Conservation (phyloP, 2,113 vertebrate species). For the Dendrocopos noguchii region DNA sequence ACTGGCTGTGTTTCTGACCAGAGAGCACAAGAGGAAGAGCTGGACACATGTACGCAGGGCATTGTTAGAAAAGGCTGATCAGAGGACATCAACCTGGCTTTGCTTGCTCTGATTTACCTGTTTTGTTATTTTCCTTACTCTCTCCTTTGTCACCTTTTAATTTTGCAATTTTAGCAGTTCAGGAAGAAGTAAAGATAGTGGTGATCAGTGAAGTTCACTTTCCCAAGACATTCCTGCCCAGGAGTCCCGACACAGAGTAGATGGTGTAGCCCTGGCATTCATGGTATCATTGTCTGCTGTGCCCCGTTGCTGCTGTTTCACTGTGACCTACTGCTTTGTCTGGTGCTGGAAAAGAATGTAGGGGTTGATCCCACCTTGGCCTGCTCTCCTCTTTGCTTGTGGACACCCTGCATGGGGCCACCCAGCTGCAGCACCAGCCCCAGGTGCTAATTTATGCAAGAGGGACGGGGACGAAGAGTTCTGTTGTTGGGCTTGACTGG, state of each 20-base stretch:
- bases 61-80: neutral
- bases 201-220: neutral
- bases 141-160: neutral
- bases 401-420: fast-evolving
- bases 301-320: fast-evolving
- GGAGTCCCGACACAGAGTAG: neutral
- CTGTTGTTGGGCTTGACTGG: fast-evolving
- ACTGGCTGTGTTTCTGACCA: neutral
- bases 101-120: neutral
- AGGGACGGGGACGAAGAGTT: neutral
- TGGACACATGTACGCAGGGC: neutral
- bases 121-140: neutral
- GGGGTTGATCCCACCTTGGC: neutral
- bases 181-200: neutral
- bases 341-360: neutral
- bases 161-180: neutral
- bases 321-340: neutral
- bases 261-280: fast-evolving
- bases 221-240: neutral
- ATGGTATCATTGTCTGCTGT: fast-evolving
- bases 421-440: neutral
- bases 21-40: neutral
- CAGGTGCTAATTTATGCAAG: neutral
- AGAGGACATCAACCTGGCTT: neutral
- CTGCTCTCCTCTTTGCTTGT: neutral